These are phyloP conservation scores for Megaceryle maxima DNA, from an alignment of 2,113 vertebrate species.

Conservation along the genomic window DNA sequence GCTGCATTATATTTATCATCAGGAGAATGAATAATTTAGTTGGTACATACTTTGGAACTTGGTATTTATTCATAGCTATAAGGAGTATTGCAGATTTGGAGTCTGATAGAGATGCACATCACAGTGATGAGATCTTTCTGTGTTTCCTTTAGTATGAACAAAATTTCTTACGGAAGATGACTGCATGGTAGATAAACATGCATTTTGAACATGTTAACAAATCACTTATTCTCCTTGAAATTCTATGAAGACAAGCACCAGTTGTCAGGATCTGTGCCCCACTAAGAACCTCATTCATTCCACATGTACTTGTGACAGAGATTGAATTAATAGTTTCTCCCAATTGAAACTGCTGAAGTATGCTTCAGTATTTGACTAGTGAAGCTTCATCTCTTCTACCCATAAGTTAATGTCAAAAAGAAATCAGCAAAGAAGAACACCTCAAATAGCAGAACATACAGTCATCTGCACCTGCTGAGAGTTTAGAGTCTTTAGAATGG, in stretches of 20 bases:
- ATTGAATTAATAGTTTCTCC: background rate
- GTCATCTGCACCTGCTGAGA: background rate
- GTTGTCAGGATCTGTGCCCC: background rate
- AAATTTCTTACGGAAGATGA: background rate
- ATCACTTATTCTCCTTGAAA: background rate
- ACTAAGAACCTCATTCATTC: background rate
- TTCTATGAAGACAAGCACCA: background rate
- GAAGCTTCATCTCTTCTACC: background rate
- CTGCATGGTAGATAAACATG: background rate
- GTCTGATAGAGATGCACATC: background rate
- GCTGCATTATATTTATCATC: background rate
- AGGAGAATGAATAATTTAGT: background rate
- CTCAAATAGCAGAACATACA: background rate
- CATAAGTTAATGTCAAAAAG: background rate
- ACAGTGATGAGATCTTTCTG: background rate
- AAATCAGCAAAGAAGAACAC: background rate
- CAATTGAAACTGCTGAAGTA: background rate
- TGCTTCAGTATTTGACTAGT: background rate
- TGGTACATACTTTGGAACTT: background rate
- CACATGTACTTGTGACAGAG: background rate
- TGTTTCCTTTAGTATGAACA: background rate
- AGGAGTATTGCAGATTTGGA: background rate
- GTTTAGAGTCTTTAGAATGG: background rate
- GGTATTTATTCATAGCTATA: background rate
- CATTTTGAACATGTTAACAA: background rate